A percentile compares a stretch with the other conserved stretches of the same genome.
Evolutionary conservation across 2,113 vertebrate species (phyloP).

Genomic region (Vicugna pacos): DNA sequence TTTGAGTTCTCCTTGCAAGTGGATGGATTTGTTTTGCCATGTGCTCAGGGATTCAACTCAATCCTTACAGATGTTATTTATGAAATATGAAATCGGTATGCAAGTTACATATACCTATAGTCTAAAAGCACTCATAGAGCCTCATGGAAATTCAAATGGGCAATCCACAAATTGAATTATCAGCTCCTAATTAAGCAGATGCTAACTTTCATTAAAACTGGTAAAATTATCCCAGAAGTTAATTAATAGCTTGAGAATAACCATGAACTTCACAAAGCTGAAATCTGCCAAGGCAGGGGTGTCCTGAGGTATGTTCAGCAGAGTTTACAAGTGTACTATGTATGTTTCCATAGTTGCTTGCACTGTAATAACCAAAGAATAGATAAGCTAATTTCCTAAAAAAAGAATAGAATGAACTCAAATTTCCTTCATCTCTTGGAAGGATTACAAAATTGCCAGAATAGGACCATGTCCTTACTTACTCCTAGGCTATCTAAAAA

Average conservation of each 20-base stretch:
- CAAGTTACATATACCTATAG: conserved; percentile 2
- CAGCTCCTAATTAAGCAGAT: conserved; percentile 45
- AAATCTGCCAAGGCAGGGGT: conserved; percentile 7
- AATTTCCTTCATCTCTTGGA: conserved; percentile 47
- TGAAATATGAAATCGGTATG: conserved; percentile 1
- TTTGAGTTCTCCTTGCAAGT: background rate
- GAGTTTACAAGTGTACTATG: conserved; percentile 1
- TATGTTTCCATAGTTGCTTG: conserved; percentile 3
- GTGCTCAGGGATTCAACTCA: background rate
- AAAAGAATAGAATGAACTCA: background rate
- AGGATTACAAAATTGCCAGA: background rate
- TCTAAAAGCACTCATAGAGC: conserved; percentile 20
- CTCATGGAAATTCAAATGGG: conserved; percentile 11
- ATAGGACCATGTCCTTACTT: background rate
- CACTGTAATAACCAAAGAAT: conserved; percentile 13
- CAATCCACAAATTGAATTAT: conserved; percentile 68
- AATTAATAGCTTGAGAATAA: conserved; percentile 58
- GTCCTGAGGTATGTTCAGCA: conserved; percentile 29
- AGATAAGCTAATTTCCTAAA: background rate
- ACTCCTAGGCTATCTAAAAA: background rate
- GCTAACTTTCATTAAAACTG: conserved; percentile 63
- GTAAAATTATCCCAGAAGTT: conserved; percentile 50
- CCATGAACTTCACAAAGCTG: background rate
- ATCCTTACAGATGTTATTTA: conserved; percentile 48
- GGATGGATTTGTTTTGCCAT: conserved; percentile 7